A percentile compares a stretch with the other conserved stretches of the same genome.
Conservation (phyloP, 2,113 vertebrate genomes). For the Catharus fuscescens region DNA sequence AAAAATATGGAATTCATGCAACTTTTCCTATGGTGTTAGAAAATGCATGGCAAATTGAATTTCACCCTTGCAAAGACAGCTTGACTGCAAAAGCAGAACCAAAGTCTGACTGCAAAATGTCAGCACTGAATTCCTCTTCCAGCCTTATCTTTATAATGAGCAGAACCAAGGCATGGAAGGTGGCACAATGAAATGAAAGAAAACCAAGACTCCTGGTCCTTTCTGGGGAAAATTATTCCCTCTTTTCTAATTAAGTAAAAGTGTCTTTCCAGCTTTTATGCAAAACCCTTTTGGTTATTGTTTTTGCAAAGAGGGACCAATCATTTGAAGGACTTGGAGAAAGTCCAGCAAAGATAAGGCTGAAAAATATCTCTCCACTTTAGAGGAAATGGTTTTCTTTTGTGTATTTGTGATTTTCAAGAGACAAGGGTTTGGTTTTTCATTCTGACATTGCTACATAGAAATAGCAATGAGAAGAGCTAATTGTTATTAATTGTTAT, state of each 20-base stretch:
- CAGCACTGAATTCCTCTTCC: neutral
- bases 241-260: neutral
- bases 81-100: neutral
- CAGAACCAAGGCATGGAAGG: neutral
- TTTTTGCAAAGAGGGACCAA: neutral
- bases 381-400: neutral
- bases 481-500: neutral
- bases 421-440: neutral
- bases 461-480: neutral
- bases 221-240: neutral
- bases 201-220: neutral
- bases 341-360: slow-evolving; percentile 27
- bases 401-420: slow-evolving; percentile 1
- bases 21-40: neutral
- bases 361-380: neutral
- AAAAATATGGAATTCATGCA: neutral
- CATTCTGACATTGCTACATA: neutral
- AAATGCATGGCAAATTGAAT: slow-evolving; percentile 14
- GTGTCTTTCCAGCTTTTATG: neutral
- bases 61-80: neutral
- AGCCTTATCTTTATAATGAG: neutral
- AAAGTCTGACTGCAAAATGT: slow-evolving; percentile 2
- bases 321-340: neutral
- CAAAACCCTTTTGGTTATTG: neutral
- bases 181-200: neutral